A percentile compares a stretch with the other conserved stretches of the same genome.
These are phyloP conservation scores for Chaetodon trifascialis DNA, from an alignment of 2,113 vertebrate species.

Conservation along the genomic window DNA sequence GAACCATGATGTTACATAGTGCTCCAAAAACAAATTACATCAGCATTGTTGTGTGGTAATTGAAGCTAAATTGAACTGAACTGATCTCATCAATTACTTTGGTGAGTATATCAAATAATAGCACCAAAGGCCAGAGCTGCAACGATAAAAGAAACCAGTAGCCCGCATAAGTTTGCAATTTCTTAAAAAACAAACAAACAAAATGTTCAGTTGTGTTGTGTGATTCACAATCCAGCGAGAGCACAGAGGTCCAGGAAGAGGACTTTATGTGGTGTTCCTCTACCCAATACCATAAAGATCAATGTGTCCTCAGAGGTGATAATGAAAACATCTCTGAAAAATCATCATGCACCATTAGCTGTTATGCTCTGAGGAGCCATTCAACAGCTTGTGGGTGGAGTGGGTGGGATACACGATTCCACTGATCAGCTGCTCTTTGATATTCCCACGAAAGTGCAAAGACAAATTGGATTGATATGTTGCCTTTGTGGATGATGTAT, in stretches of 20 bases:
- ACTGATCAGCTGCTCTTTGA: slow-evolving; percentile 39
- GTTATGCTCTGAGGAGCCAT: slow-evolving; percentile 37
- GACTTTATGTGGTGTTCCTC: neutral
- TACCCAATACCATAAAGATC: slow-evolving; percentile 24
- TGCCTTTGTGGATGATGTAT: slow-evolving; percentile 38
- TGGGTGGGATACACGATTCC: slow-evolving; percentile 13
- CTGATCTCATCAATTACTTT: neutral
- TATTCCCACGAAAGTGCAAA: slow-evolving; percentile 30
- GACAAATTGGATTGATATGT: slow-evolving; percentile 45
- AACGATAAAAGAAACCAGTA: neutral
- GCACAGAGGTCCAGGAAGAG: neutral
- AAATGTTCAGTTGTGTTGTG: neutral
- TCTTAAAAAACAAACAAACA: neutral
- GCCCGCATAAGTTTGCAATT: neutral
- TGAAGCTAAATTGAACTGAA: neutral
- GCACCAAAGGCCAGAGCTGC: neutral
- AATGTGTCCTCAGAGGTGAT: slow-evolving; percentile 39
- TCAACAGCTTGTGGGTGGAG: slow-evolving; percentile 40
- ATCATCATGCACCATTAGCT: slow-evolving; percentile 50
- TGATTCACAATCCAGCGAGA: neutral
- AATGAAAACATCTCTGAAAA: slow-evolving; percentile 59
- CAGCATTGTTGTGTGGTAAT: neutral
- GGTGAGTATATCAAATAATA: neutral
- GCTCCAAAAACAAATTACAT: neutral
- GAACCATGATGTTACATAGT: neutral